Percentiles rank a stretch among this genome's conserved stretches.
These are phyloP conservation scores for Anodontia alba DNA, from an alignment of 2,888 invertebrate species.

Conservation along the genomic window DNA sequence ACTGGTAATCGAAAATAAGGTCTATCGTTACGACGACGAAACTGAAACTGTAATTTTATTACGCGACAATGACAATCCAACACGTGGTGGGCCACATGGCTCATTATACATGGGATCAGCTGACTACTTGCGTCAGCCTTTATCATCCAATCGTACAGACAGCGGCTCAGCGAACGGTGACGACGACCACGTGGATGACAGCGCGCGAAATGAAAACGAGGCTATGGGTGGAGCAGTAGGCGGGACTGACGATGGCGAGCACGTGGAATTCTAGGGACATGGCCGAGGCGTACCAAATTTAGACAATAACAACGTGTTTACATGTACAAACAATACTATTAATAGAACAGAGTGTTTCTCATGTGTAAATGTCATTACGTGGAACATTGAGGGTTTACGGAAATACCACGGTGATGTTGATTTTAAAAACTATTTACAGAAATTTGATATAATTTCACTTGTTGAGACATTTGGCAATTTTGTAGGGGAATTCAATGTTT, in stretches of 20 bases:
- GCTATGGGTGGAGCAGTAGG: slow-evolving; percentile 1
- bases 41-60: not conserved
- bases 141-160: not conserved
- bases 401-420: slow-evolving; percentile 6
- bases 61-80: not conserved
- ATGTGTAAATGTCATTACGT: slow-evolving; percentile 3
- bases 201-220: slow-evolving; percentile 1
- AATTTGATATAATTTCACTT: slow-evolving; percentile 29
- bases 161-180: slow-evolving; percentile 10
- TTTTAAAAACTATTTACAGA: slow-evolving; percentile 12
- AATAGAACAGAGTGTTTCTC: no score
- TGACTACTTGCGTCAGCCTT: not conserved
- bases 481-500: slow-evolving; percentile 10
- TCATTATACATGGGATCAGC: not conserved
- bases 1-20: not conserved
- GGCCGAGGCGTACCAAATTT: slow-evolving; percentile 22
- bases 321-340: slow-evolving; percentile 1
- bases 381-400: slow-evolving; percentile 24
- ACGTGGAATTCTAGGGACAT: not conserved
- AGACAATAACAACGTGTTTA: no score
- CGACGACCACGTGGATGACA: not conserved
- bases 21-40: slow-evolving; percentile 16
- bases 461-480: slow-evolving; percentile 28
- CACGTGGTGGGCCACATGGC: slow-evolving; percentile 7
- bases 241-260: not conserved